phyloP scores from a whole-genome alignment of 1,140 invertebrate genomes.

The Wasmannia auropunctata region DNA sequence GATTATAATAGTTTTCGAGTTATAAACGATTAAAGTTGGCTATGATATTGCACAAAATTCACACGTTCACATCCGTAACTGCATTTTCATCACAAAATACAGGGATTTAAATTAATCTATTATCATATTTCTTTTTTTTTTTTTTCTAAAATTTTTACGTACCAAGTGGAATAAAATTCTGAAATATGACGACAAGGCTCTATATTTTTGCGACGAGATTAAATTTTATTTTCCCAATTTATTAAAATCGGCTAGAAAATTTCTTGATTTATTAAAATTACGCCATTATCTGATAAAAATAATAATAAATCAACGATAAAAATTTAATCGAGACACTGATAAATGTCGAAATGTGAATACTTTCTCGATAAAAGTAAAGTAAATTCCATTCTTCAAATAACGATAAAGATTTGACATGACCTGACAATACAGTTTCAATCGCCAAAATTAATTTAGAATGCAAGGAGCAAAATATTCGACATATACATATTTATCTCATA shows the following conservation, averaged over 20 bases:
- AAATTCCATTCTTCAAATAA: neutral
- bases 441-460: neutral
- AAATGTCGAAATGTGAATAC: neutral
- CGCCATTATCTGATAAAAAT: neutral
- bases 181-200: neutral
- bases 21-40: neutral
- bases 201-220: neutral
- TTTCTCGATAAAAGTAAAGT: neutral
- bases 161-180: neutral
- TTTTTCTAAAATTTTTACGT: neutral
- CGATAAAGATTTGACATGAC: neutral
- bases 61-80: neutral
- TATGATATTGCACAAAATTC: neutral
- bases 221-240: neutral
- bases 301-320: neutral
- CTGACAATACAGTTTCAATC: neutral
- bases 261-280: neutral
- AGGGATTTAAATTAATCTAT: neutral
- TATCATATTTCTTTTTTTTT: neutral
- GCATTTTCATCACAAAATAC: neutral
- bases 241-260: neutral
- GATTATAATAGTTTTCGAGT: neutral
- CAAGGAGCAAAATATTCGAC: neutral
- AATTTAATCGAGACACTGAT: neutral
- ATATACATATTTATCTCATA: neutral